These are phyloP conservation scores for Drosophila nigritarsus DNA, from an alignment of 2,888 invertebrate species.

Conservation along the genomic window DNA sequence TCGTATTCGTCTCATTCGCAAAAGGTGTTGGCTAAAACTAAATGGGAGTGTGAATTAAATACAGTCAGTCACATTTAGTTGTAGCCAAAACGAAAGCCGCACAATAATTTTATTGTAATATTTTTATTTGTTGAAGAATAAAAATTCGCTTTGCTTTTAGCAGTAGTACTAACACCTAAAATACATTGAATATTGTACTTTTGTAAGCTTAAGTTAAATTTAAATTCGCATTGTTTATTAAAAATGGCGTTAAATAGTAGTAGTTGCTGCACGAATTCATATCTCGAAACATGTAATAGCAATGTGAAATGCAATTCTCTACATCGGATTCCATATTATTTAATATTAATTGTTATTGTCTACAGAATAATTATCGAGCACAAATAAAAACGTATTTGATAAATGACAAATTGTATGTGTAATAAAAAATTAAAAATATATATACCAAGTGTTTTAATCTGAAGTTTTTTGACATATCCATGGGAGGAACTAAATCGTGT, in stretches of 20 bases:
- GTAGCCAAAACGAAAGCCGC: constrained; percentile 14
- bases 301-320: constrained; percentile 14
- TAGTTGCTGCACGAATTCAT: constrained; percentile 32
- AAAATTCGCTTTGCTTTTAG: constrained; percentile 60
- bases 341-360: constrained; percentile 54
- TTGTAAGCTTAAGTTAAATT: constrained; percentile 69
- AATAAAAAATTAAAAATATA: constrained; percentile 63
- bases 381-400: constrained; percentile 53
- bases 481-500: background rate
- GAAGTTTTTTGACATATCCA: background rate
- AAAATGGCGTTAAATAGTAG: constrained; percentile 11
- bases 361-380: constrained; percentile 38
- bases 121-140: constrained; percentile 80
- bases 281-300: constrained; percentile 52
- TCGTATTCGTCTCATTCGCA: constrained; percentile 38
- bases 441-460: background rate
- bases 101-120: constrained; percentile 39
- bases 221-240: constrained; percentile 46
- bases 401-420: constrained; percentile 71
- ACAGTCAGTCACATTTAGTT: constrained; percentile 15
- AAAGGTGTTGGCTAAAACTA: constrained; percentile 3
- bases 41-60: background rate
- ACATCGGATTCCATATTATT: constrained; percentile 37
- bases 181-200: constrained; percentile 56
- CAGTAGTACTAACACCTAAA: constrained; percentile 52